Percentiles rank a stretch among this genome's conserved stretches.
phyloP scores from a whole-genome alignment of 2,113 vertebrate genomes.

The Cettia cetti region DNA sequence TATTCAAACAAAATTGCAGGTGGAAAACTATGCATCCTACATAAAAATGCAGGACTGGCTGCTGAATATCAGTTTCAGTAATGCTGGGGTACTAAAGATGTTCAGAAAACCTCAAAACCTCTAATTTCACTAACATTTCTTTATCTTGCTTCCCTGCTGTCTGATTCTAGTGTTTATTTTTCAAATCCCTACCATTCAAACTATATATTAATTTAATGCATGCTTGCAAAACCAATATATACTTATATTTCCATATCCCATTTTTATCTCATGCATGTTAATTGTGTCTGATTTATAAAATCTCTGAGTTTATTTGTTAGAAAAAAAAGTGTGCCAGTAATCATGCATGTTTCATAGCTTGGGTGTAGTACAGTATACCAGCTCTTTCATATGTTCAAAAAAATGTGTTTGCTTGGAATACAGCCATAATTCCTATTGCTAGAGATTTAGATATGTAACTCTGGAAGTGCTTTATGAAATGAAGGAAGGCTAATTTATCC shows the following conservation, averaged over 20 bases:
- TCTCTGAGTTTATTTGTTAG: not conserved
- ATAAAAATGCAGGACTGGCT: not conserved
- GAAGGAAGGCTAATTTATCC: not conserved
- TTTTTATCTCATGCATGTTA: not conserved
- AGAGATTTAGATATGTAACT: not conserved
- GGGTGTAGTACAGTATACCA: not conserved
- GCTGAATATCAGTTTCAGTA: not conserved
- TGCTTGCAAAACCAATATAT: not conserved
- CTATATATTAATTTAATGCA: not conserved
- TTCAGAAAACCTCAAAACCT: not conserved
- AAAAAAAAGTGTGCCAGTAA: not conserved
- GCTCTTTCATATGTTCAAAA: not conserved
- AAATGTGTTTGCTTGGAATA: not conserved
- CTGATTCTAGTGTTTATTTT: not conserved
- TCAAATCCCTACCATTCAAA: not conserved
- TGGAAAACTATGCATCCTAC: not conserved
- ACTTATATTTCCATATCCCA: not conserved
- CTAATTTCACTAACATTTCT: not conserved
- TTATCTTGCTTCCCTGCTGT: not conserved
- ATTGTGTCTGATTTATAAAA: not conserved
- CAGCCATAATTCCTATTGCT: not conserved
- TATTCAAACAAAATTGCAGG: not conserved
- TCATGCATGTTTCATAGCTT: not conserved
- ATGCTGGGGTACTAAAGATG: not conserved
- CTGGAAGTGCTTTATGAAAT: not conserved